A percentile compares a stretch with the other conserved stretches of the same genome.
phyloP scores from a whole-genome alignment of 2,797 vertebrate species.

The Cuniculus paca region DNA sequence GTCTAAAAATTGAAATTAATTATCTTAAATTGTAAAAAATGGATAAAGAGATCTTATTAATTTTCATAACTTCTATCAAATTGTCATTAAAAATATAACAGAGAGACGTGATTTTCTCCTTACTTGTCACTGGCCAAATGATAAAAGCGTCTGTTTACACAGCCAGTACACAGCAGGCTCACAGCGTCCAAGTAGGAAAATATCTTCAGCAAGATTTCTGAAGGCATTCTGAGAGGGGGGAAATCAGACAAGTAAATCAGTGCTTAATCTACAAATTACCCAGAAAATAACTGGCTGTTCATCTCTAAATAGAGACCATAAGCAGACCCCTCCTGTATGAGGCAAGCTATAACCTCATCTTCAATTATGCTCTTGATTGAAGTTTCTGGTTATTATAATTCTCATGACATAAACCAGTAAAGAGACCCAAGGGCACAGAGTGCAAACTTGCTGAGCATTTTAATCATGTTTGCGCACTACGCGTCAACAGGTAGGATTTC shows the following conservation, averaged over 20 bases:
- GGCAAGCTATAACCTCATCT: not conserved
- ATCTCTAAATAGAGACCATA: not conserved
- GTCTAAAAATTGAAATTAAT: conserved; percentile 27
- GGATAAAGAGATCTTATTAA: not conserved
- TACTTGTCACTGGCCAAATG: conserved; percentile 94
- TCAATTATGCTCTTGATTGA: conserved; percentile 2
- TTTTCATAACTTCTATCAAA: not conserved
- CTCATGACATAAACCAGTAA: not conserved
- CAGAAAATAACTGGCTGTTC: not conserved
- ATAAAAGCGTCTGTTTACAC: conserved; percentile 91
- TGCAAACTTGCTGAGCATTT: not conserved
- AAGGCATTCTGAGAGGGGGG: conserved; percentile 90
- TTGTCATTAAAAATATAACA: not conserved
- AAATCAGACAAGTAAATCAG: not conserved
- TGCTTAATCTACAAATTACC: not conserved
- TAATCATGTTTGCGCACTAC: not conserved
- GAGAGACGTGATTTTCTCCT: conserved; percentile 76
- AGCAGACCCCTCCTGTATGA: not conserved
- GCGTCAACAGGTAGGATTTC: not conserved
- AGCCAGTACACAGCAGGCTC: conserved; percentile 90
- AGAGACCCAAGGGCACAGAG: not conserved
- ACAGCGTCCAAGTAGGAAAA: conserved; percentile 92
- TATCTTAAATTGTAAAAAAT: not conserved
- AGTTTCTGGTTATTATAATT: not conserved
- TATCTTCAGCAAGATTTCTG: conserved; percentile 93